Evolutionary conservation across 2,113 vertebrate species (phyloP).

Genomic region (Microcebus murinus): DNA sequence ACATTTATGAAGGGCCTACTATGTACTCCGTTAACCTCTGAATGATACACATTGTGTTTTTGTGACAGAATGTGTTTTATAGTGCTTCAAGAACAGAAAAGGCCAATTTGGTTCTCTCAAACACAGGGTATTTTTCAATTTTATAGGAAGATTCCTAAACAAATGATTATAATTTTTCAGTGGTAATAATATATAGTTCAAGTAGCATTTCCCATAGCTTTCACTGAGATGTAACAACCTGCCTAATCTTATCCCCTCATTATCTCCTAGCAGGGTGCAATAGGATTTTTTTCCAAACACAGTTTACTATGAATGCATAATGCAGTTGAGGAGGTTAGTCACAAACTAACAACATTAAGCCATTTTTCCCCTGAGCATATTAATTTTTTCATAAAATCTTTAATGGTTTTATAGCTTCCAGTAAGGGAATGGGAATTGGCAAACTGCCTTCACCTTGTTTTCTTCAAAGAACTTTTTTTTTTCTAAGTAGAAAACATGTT

Average conservation of each 20-base stretch:
- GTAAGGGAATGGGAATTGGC: fast-evolving
- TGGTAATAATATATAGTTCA: not conserved
- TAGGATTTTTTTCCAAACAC: not conserved
- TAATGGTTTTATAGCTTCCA: not conserved
- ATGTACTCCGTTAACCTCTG: not conserved
- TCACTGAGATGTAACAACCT: not conserved
- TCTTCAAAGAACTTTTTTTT: not conserved
- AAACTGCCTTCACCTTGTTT: not conserved
- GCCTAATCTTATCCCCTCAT: not conserved
- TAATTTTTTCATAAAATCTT: not conserved
- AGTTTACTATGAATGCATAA: not conserved
- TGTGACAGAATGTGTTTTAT: not conserved
- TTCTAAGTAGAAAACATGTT: not conserved
- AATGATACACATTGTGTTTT: not conserved
- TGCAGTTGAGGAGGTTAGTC: not conserved
- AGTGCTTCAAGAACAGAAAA: not conserved
- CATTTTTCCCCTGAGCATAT: not conserved
- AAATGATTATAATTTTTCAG: not conserved
- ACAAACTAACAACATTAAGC: not conserved
- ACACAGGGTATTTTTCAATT: not conserved
- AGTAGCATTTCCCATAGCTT: not conserved
- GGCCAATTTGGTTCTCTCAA: not conserved
- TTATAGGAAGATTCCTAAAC: not conserved
- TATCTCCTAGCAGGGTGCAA: not conserved
- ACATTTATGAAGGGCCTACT: not conserved